Percentiles rank a stretch among this genome's conserved stretches.
phyloP scores from a whole-genome alignment of 1,140 invertebrate genomes.

The Drosophila tsacasi region DNA sequence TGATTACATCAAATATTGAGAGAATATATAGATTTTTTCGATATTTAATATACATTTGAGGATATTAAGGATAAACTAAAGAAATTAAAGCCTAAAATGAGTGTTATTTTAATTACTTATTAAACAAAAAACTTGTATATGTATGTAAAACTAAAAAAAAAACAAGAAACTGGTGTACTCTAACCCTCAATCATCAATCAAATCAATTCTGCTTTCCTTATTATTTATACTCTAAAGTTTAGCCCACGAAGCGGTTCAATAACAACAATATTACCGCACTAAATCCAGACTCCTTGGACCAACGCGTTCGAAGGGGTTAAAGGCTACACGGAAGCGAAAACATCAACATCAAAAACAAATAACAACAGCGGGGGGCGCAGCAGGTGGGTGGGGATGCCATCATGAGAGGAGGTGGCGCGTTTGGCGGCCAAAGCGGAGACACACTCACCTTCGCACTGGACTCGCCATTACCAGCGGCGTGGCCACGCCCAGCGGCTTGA shows the following conservation, averaged over 20 bases:
- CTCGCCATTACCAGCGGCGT: conserved; percentile 94
- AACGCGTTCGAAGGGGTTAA: background rate
- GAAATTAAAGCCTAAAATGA: background rate
- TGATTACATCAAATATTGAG: background rate
- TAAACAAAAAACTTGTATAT: background rate
- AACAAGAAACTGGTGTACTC: background rate
- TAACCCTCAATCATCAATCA: too few species aligned
- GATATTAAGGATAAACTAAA: background rate
- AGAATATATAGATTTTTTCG: background rate
- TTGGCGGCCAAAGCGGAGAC: background rate
- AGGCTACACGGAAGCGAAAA: conserved; percentile 3
- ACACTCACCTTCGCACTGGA: conserved; percentile 91
- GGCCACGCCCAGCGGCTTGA: conserved; percentile 94
- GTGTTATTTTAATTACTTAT: background rate
- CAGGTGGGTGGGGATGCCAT: conserved; percentile 2
- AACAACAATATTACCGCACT: background rate
- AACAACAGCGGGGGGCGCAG: conserved; percentile 3
- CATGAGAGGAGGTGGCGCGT: conserved; percentile 8
- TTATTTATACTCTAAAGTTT: background rate
- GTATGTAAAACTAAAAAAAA: background rate
- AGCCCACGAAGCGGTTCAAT: background rate
- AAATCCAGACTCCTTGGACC: background rate
- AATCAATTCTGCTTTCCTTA: background rate
- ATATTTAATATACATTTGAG: background rate
- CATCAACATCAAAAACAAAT: conserved; percentile 7